A percentile compares a stretch with the other conserved stretches of the same genome.
These are phyloP conservation scores for Lonchura striata DNA, from an alignment of 2,113 vertebrate genomes.

Conservation along the genomic window DNA sequence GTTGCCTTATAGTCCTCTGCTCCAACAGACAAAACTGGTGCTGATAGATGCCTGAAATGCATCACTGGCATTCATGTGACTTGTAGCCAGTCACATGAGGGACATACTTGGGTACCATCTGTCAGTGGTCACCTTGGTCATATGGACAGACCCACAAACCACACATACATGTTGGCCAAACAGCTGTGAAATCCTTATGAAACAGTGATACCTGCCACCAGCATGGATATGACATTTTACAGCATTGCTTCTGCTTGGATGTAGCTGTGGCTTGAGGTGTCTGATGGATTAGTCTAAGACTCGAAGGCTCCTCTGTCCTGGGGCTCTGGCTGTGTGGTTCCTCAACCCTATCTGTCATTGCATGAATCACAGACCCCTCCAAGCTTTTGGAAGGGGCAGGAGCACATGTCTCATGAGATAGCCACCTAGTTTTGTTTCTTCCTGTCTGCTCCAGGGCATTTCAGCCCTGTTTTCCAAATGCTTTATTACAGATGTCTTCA, in stretches of 20 bases:
- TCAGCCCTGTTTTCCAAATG: background rate
- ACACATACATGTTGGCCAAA: background rate
- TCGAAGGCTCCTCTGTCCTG: background rate
- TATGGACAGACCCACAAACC: background rate
- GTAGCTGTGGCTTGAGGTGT: background rate
- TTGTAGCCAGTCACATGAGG: background rate
- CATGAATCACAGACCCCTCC: background rate
- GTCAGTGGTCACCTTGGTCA: background rate
- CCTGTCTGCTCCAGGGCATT: constrained; percentile 3
- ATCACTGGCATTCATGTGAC: background rate
- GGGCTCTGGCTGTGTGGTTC: background rate
- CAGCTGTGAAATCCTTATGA: background rate
- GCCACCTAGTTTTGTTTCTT: background rate
- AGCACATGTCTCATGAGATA: background rate
- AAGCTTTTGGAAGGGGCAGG: background rate
- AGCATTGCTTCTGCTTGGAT: background rate
- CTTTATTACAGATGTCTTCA: background rate
- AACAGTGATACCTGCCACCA: background rate
- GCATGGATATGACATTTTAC: background rate
- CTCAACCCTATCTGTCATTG: background rate
- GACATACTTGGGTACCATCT: background rate
- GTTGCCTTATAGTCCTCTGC: background rate
- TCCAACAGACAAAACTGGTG: accelerated
- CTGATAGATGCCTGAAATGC: background rate
- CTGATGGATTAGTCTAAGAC: background rate